Evolutionary conservation across 2,797 vertebrate species (phyloP).

Genomic region (Hypotaenidia philippensis): DNA sequence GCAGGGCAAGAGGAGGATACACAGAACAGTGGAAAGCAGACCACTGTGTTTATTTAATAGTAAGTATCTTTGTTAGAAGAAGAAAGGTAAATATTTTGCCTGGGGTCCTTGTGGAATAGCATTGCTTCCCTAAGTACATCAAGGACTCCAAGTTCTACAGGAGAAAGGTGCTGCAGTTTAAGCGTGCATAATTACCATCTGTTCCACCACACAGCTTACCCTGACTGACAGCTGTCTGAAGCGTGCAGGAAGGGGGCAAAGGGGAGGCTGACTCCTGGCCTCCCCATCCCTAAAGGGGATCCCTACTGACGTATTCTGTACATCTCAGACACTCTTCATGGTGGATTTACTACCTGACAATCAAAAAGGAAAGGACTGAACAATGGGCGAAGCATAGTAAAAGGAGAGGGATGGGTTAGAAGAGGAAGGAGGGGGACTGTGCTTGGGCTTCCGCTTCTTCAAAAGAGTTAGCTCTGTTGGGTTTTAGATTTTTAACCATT

Average conservation of each 20-base stretch:
- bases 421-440: background rate
- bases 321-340: background rate
- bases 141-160: background rate
- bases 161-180: background rate
- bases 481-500: background rate
- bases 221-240: constrained; percentile 6
- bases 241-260: background rate
- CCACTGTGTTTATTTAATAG: background rate
- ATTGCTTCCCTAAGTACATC: background rate
- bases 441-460: background rate
- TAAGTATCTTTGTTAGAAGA: background rate
- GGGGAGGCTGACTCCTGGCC: background rate
- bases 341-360: constrained; percentile 33
- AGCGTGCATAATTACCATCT: background rate
- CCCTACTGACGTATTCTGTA: background rate
- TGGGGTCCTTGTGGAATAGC: background rate
- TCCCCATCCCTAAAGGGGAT: background rate
- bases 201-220: background rate
- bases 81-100: background rate
- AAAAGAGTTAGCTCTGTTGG: background rate
- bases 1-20: background rate
- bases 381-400: background rate
- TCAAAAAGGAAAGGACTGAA: background rate
- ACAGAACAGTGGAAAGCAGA: background rate
- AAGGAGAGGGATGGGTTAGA: background rate